Percentiles rank a stretch among this genome's conserved stretches.
These are phyloP conservation scores for Balaenoptera acutorostrata DNA, from an alignment of 2,113 vertebrate species.

Conservation along the genomic window DNA sequence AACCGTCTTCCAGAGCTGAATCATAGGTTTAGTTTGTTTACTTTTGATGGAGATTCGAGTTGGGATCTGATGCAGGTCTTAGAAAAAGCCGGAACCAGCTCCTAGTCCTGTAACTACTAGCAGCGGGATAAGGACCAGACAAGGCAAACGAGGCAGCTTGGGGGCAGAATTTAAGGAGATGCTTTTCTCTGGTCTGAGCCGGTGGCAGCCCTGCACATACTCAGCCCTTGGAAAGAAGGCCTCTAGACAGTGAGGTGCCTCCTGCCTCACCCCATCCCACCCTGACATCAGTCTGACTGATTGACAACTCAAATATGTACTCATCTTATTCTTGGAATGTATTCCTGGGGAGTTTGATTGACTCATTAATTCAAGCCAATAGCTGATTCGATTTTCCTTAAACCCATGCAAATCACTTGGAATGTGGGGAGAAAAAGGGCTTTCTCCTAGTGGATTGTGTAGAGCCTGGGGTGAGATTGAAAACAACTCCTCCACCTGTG, in stretches of 20 bases:
- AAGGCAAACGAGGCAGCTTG: fast-evolving
- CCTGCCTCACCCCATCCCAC: fast-evolving
- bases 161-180: neutral
- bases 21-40: neutral
- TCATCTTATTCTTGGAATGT: fast-evolving
- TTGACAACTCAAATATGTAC: neutral
- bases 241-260: fast-evolving
- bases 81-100: fast-evolving
- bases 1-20: neutral
- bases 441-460: fast-evolving
- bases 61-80: neutral
- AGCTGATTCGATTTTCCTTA: neutral
- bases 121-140: fast-evolving
- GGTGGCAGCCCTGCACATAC: fast-evolving
- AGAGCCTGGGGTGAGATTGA: neutral
- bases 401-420: fast-evolving
- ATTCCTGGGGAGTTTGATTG: fast-evolving
- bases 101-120: fast-evolving
- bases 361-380: neutral
- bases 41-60: neutral
- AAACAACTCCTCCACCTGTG: fast-evolving
- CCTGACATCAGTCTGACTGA: fast-evolving
- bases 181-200: neutral
- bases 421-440: fast-evolving
- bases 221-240: neutral